Conservation (phyloP, 2,888 invertebrate species). For the Cephus spinipes region DNA sequence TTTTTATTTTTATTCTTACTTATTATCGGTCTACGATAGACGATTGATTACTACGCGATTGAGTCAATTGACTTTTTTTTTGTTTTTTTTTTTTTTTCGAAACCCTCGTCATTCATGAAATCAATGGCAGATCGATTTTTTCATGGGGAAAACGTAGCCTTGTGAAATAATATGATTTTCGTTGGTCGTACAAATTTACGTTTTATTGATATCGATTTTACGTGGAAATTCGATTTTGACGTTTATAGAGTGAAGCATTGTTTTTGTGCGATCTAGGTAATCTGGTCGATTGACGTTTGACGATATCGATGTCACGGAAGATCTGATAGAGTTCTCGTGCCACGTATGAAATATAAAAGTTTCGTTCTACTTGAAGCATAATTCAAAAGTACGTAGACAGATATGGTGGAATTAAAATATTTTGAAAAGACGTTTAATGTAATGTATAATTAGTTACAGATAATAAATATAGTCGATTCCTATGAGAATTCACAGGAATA, state of each 20-base stretch:
- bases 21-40: too few relatives aligned
- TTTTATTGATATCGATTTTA: not conserved
- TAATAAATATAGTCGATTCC: too few relatives aligned
- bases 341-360: not conserved
- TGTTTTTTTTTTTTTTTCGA: not conserved
- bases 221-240: not conserved
- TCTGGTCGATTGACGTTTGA: not conserved
- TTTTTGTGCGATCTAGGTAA: not conserved
- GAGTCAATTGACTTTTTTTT: not conserved
- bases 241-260: not conserved
- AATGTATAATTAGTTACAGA: too few relatives aligned
- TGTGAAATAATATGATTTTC: not conserved
- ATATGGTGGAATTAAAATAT: too few relatives aligned
- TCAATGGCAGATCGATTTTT: not conserved
- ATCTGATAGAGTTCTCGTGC: not conserved
- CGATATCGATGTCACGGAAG: not conserved
- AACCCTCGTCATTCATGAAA: not conserved
- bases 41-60: not conserved
- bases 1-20: too few relatives aligned
- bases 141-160: not conserved
- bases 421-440: too few relatives aligned
- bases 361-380: too few relatives aligned
- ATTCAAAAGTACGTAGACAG: too few relatives aligned
- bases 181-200: not conserved
- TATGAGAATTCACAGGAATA: too few relatives aligned